Evolutionary conservation across 1,140 invertebrate species (phyloP).

Genomic region (Bombyx mori): ASM3026992v2 NC_085111.1:7120501-7121000

Average conservation of each 20-base stretch:
- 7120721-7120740: conserved; percentile 58
- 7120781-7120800: conserved; percentile 61
- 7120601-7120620: conserved; percentile 50
- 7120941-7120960: too few species aligned
- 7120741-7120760: conserved; percentile 58
- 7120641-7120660: conserved; percentile 59
- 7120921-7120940: background rate
- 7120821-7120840: conserved; percentile 29
- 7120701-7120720: conserved; percentile 41
- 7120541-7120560: conserved; percentile 37
- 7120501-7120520: conserved; percentile 69
- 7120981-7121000: background rate
- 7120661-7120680: conserved; percentile 70
- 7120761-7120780: conserved; percentile 42
- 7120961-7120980: background rate
- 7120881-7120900: conserved; percentile 22
- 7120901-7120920: background rate
- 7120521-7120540: conserved; percentile 42
- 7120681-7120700: conserved; percentile 70
- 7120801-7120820: conserved; percentile 65
- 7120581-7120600: background rate
- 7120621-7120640: conserved; percentile 49
- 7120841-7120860: conserved; percentile 50
- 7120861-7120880: conserved; percentile 36
- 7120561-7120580: background rate